Evolutionary conservation across 2,113 vertebrate genomes (phyloP).

Genomic region (Fulica atra): DNA sequence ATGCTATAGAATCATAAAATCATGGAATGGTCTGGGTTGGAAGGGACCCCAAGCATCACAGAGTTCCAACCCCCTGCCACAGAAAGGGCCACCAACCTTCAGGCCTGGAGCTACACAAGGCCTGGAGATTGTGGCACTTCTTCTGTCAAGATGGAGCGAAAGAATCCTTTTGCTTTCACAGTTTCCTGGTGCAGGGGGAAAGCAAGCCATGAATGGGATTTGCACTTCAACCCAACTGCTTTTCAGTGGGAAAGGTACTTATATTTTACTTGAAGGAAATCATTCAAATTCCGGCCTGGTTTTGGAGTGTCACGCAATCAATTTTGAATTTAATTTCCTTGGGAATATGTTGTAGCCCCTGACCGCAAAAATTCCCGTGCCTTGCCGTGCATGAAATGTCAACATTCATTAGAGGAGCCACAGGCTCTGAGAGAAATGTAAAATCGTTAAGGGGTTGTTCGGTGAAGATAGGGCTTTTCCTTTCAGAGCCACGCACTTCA

Average conservation of each 20-base stretch:
- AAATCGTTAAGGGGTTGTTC: constrained; percentile 61
- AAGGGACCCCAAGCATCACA: no score
- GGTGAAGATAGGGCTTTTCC: constrained; percentile 34
- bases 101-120: no score
- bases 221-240: background rate
- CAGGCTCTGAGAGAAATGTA: constrained; percentile 47
- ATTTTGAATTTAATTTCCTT: constrained; percentile 64
- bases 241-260: constrained; percentile 4
- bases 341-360: constrained; percentile 44
- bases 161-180: constrained; percentile 23
- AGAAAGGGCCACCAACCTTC: no score
- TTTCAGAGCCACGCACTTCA: constrained; percentile 44
- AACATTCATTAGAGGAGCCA: constrained; percentile 53
- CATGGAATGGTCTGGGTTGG: no score
- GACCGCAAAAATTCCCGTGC: constrained; percentile 38
- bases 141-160: background rate
- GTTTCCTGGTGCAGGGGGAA: background rate
- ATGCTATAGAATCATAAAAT: background rate
- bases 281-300: background rate
- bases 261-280: constrained; percentile 5
- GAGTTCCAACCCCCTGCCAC: no score
- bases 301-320: constrained; percentile 29
- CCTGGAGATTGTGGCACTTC: background rate
- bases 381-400: constrained; percentile 1
- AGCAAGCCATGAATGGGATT: background rate